Conservation (phyloP, 1,140 invertebrate species). For the Rhyzopertha dominica region DNA sequence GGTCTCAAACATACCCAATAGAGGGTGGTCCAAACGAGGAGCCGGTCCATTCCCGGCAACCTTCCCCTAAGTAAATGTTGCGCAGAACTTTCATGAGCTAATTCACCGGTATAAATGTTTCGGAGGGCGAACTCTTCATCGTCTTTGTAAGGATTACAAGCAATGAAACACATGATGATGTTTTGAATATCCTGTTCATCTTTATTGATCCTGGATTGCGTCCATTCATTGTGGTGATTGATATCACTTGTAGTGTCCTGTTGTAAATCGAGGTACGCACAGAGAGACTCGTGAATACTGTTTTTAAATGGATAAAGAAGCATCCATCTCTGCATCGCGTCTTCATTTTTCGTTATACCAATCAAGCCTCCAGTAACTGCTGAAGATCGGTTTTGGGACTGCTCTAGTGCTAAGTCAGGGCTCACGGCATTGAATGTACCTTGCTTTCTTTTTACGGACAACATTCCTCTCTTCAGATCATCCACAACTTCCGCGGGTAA, state of each 20-base stretch:
- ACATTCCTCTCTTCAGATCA: constrained; percentile 30
- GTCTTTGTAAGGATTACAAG: constrained; percentile 18
- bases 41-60: no score
- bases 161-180: constrained; percentile 23
- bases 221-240: constrained; percentile 35
- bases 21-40: no score
- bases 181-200: constrained; percentile 29
- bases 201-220: constrained; percentile 26
- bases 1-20: no score
- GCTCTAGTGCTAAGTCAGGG: constrained; percentile 21
- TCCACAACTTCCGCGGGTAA: constrained; percentile 22
- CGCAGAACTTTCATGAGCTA: constrained; percentile 28
- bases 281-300: constrained; percentile 12
- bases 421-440: constrained; percentile 25
- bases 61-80: constrained; percentile 25
- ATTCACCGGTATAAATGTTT: constrained; percentile 23
- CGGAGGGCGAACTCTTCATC: constrained; percentile 16
- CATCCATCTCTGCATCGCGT: constrained; percentile 23
- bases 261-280: constrained; percentile 20
- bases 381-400: constrained; percentile 24
- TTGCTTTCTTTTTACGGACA: constrained; percentile 22
- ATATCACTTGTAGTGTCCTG: constrained; percentile 27
- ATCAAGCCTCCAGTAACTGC: constrained; percentile 31
- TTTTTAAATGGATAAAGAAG: constrained; percentile 29
- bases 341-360: constrained; percentile 31